Evolutionary conservation across 2,797 vertebrate genomes (phyloP), one percentile per base, ranked within the genome.

Genomic region (Sebastes steindachneri): DNA sequence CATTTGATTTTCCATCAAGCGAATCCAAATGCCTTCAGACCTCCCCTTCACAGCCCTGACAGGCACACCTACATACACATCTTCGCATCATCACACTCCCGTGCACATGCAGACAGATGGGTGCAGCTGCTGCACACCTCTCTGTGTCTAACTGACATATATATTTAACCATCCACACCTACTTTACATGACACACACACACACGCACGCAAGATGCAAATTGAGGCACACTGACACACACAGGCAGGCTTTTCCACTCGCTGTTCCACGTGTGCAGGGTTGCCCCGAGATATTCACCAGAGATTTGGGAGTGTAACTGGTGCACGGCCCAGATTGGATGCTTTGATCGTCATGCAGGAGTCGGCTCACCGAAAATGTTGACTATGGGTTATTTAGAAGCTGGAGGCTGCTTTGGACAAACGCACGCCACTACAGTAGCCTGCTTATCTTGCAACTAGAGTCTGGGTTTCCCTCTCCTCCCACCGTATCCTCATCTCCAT

Each of bases 81-180:
- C 69, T 82, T 77, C 28, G 5, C 87, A 88, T 87, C 87, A 90
- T 87, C 87, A 69, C 86, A 83, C 86, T 48, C 80, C 76, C 9
- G 73, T 86, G 83, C 83, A 76, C 86, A 80, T 35, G 66, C 77
- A 80, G 84, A 82, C 90, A 88, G 89, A 88, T 66, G 84, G 35
- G 74, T 83, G 87, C 86, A 88, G 85, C 90, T 88, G 92, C 86
- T 58, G 82, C 86, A 84, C 87, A 88, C 90, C 84, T 88, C 84
- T 55, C 69, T 51, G 81, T 75, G 62, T 91, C 87, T 64, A 26
- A 69, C 82, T 84, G 86, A 89, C 88, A 93, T 89, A 87, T 91
- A 91, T 93, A 92, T 93, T 93, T 91, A 92, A 91, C 89, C 88
- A 82, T 86, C 82, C 88, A 80, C 83, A 67, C 73, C 1, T 41